Base-by-base conservation (phyloP, 2,797 vertebrate genomes). In the Pogoniulus pusillus region DNA sequence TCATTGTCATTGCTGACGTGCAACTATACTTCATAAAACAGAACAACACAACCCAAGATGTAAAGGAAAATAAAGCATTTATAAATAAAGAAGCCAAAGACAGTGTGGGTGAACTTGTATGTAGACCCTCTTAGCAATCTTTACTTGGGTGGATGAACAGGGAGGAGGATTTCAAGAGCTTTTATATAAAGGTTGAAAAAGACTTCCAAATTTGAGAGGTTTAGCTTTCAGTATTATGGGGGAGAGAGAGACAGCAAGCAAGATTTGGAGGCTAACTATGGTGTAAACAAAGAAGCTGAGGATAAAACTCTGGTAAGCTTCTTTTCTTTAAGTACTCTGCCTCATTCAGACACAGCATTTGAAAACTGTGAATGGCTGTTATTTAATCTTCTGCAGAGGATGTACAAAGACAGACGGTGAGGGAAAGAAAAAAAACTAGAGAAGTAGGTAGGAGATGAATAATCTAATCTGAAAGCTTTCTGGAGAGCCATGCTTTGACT, bases 401-500 rank as follows among this genome's bases (percentile, higher is more conserved):
- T 54, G 19, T 91, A 89, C 65, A 91, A 84, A 92, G 85, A 65
- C 54, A 69, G 74, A 91, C 94, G 78, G 64, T 72, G 91, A 87
- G 51, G 41, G 58, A 80, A 78, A 77, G 86, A 92, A 82, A 81
- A 69, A 68, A 85, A 86, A 24, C 64, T 32, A 49, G 49, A 82
- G 45, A 62, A 65, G 22, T 65, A 73, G 89, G 49, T 29, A 95
- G 24, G 45, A 53, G 64, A 84, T 47, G 58, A 88, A 74, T 94
- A 62, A 94, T 71, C 43, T 87, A 79, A 90, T 88, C 74, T 76
- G 60, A 90, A 88, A 65, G 45, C 72, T 71, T 93, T 88, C 55
- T 91, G 83, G 51, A 82, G 93, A 74, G 34, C 49, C 29, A 9
- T 90, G 32, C 53, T 94, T 95, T 92, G 89, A 92, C 49, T 94